Evolutionary conservation across 2,113 vertebrate genomes (phyloP), one percentile per base, ranked within the genome.

Genomic region (Chrysochloris asiatica): DNA sequence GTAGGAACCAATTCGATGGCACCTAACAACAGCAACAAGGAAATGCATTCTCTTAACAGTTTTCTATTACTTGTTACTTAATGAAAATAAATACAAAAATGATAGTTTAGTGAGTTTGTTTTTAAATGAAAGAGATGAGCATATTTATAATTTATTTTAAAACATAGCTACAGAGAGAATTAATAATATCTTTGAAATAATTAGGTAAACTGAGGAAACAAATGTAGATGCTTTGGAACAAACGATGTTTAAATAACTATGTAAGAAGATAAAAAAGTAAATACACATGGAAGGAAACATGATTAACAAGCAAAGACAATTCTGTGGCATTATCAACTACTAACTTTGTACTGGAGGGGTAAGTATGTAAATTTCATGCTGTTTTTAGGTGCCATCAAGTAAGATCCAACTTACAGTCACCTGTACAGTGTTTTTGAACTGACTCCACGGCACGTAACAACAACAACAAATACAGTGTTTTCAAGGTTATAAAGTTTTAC

Each of bases 41-140:
- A n/a, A 90, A 75, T 48, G 28, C 45, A 83, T 76, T 83, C 13
- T 6, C 72, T 30, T 4, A n/a, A 81, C 47, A 45, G 41, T 63
- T 91, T 89, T 75, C 83, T 81, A 19, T 59, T 78, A 61, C 67
- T 89, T 69, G 8, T n/a, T 89, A 24, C 28, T 93, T 86, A 90
- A 47, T 69, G 7, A 30, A 94, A 84, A 63, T 13, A 77, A 24
- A 77, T 52, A 61, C 45, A 73, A 26, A 65, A 84, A 19, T 28
- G 26, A 47, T 22, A 47, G 12, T 63, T 30, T 8, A 8, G 24
- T 28, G 56, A 7, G 2, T 33, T 65, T 36, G 8, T 65, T 75
- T 94, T 92, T 76, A 13, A 95, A 93, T 76, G 30, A 41, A 83
- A 83, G 50, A 87, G 9, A 7, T 91, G 73, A 89, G 47, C 6